Conservation (phyloP, 2,113 vertebrate species). For the Phaethon lepturus region DNA sequence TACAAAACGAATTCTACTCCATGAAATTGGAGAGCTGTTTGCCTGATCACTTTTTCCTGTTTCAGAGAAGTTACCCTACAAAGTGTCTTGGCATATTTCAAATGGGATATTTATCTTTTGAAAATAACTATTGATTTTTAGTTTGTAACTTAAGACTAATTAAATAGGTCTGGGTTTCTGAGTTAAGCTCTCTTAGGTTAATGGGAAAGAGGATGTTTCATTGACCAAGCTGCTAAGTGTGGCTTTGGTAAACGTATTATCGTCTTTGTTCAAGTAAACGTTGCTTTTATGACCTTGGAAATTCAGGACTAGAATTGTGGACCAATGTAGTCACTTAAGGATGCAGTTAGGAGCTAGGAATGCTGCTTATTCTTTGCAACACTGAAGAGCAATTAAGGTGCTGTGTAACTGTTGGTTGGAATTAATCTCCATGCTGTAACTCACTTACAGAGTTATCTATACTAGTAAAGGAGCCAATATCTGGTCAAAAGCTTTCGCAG, state of each 20-base stretch:
- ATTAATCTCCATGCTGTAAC: not conserved
- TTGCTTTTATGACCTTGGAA: slow-evolving; percentile 27
- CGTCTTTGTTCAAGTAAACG: slow-evolving; percentile 23
- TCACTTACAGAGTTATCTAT: not conserved
- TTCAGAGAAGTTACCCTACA: not conserved
- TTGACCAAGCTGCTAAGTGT: not conserved
- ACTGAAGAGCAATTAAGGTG: not conserved
- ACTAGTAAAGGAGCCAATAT: not conserved
- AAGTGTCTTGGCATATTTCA: not conserved
- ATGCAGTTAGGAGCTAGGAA: not conserved
- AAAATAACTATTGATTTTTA: slow-evolving; percentile 57
- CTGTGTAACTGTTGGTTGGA: not conserved
- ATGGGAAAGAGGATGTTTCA: slow-evolving; percentile 35
- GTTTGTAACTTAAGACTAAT: slow-evolving; percentile 28
- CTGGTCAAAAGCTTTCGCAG: not conserved
- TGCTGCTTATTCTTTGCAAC: not conserved
- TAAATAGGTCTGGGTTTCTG: slow-evolving; percentile 25
- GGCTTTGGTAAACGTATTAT: slow-evolving; percentile 14
- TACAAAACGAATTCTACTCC: not conserved
- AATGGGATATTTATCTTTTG: slow-evolving; percentile 20
- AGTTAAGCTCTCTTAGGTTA: slow-evolving; percentile 10
- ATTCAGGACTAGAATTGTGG: not conserved
- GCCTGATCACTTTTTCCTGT: not conserved
- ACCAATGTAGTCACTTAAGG: not conserved
- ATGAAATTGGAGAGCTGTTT: not conserved